Percentiles rank a stretch among this genome's conserved stretches.
These are phyloP conservation scores for Pocillopora meandrina DNA, from an alignment of 92 coral and sea anemone species.

Conservation along the genomic window DNA sequence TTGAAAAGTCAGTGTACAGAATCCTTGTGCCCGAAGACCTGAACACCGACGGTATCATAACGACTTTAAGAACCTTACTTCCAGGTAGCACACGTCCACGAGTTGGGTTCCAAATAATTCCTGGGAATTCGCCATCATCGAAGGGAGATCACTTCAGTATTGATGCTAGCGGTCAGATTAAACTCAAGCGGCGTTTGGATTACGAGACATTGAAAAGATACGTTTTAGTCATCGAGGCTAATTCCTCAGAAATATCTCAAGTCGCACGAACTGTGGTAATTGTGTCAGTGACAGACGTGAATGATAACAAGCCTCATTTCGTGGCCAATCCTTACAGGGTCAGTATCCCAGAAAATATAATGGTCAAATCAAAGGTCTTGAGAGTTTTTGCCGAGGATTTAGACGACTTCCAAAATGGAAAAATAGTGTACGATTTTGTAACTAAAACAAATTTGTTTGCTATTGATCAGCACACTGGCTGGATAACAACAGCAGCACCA, in stretches of 20 bases:
- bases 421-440: conserved; percentile 68
- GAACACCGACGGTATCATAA: conserved; percentile 28
- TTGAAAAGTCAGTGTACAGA: conserved; percentile 72
- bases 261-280: conserved; percentile 85
- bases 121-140: conserved; percentile 64
- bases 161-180: conserved; percentile 71
- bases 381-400: conserved; percentile 95
- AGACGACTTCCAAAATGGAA: conserved; percentile 77
- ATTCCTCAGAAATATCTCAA: conserved; percentile 72
- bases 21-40: conserved; percentile 62
- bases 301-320: conserved; percentile 86
- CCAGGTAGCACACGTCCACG: conserved; percentile 67
- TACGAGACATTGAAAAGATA: conserved; percentile 80
- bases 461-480: conserved; percentile 78
- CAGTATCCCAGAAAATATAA: conserved; percentile 86
- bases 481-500: conserved; percentile 82
- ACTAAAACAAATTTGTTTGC: conserved; percentile 57
- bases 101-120: conserved; percentile 67
- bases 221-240: conserved; percentile 87
- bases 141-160: conserved; percentile 60
- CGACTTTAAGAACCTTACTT: conserved; percentile 60
- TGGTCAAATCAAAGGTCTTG: conserved; percentile 80
- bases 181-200: conserved; percentile 59
- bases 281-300: conserved; percentile 73
- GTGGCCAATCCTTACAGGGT: conserved; percentile 85